A percentile compares a stretch with the other conserved stretches of the same genome.
Conservation (phyloP, 2,888 invertebrate species). For the Stomorhina lunata region DNA sequence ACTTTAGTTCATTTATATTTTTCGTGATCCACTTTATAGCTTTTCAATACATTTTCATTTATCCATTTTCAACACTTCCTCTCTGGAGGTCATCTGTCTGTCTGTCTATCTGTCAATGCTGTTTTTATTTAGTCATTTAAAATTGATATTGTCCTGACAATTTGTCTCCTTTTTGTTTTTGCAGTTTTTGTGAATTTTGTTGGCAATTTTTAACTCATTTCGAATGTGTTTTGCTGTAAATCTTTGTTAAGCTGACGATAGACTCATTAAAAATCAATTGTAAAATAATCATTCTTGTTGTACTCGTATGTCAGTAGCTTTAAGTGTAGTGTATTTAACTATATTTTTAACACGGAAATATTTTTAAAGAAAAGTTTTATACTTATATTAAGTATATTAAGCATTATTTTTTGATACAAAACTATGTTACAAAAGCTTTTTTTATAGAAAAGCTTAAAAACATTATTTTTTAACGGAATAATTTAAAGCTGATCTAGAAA, state of each 20-base stretch:
- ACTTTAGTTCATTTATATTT: too few species aligned
- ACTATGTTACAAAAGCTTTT: too few species aligned
- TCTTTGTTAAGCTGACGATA: not conserved
- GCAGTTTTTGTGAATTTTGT: not conserved
- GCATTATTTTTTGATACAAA: too few species aligned
- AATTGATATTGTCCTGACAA: slow-evolving; percentile 1
- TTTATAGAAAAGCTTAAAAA: too few species aligned
- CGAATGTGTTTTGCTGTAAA: not conserved
- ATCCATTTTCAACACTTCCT: not conserved
- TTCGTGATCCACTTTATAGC: not conserved
- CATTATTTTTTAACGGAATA: too few species aligned
- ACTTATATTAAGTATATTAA: too few species aligned
- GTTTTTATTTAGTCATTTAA: slow-evolving; percentile 37
- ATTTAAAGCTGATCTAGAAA: too few species aligned
- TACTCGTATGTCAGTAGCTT: not conserved
- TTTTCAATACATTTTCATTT: not conserved
- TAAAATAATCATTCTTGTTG: slow-evolving; percentile 2
- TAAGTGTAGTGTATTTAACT: too few species aligned
- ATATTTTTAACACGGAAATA: too few species aligned
- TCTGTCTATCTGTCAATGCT: slow-evolving; percentile 30
- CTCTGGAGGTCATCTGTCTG: slow-evolving; percentile 23
- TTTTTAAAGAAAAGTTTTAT: too few species aligned
- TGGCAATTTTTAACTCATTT: not conserved
- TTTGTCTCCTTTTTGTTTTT: too few species aligned
- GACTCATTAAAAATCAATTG: slow-evolving; percentile 39